Base-by-base conservation (phyloP, 2,113 vertebrate species). In the Nerophis ophidion region DNA sequence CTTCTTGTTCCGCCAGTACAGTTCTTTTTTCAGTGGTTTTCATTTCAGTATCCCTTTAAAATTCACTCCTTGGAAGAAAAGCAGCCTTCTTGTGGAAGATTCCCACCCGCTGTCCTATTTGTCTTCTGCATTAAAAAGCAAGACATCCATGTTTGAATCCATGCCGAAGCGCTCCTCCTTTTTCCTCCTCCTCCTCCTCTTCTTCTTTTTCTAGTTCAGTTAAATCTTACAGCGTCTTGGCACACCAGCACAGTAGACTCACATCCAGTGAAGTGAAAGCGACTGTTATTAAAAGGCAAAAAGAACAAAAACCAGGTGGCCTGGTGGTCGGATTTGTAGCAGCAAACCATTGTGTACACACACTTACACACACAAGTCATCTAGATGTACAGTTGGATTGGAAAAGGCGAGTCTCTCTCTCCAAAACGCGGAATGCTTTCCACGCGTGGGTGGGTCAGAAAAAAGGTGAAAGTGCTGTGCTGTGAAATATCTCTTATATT, bases 381-480 rank as follows among this genome's bases (percentile, higher is more conserved):
- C 36, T 56, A 81, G 74, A 87, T 85, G 79, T 81, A 88, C 79
- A 84, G 60, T 71, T 72, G 79, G 72, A 83, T 4, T 26, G 73
- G 77, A 83, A 75, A 75, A 62, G 65, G 81, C 68, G 68, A 74
- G 66, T 83, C 66, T 75, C 65, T 76, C 91, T 81, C 85, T 86
- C 87, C 89, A 77, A 82, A 47, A 26, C 9, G 87, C 73, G 93
- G 94, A 95, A 95, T 93, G 94, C 92, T 93, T 75, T 95, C 89
- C 88, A 91, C 88, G 40, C 9, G 40, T 9, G 40, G 40, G 40
- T 42, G 73, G 83, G 79, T 94, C 89, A 90, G 11, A 40, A 59
- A 59, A 57, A 36, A 54, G 14, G 91, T 93, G 91, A 97, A 97
- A 98, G 95, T 97, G 96, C 95, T 94, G 92, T 94, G 93, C 92